These are phyloP conservation scores for Solea senegalensis DNA, from an alignment of 2,113 vertebrate species.

Conservation along the genomic window DNA sequence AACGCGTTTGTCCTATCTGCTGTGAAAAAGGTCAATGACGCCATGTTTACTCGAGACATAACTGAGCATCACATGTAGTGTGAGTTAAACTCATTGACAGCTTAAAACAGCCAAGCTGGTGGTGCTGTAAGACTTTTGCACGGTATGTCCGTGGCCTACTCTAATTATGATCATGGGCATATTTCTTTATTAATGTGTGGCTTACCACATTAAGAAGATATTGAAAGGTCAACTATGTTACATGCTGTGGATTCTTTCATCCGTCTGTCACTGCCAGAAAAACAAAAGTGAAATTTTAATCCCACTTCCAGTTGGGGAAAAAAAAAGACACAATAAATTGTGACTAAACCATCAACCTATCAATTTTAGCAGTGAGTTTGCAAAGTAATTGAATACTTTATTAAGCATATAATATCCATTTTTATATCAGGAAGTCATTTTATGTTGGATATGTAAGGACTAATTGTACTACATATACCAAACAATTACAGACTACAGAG, in stretches of 20 bases:
- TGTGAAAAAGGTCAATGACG: no score
- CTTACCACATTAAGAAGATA: not conserved
- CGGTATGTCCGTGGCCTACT: slow-evolving; percentile 12
- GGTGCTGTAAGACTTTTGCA: no score
- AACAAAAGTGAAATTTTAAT: not conserved
- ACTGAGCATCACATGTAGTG: no score
- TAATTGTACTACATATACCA: slow-evolving; percentile 48
- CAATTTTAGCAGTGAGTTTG: no score
- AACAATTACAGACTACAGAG: slow-evolving; percentile 62
- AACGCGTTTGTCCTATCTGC: no score
- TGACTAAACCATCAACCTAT: no score
- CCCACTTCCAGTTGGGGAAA: not conserved
- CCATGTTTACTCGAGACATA: no score
- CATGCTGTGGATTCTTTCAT: slow-evolving; percentile 28
- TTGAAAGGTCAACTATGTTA: slow-evolving; percentile 53
- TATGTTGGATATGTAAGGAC: not conserved
- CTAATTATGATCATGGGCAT: slow-evolving; percentile 42
- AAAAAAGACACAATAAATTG: slow-evolving; percentile 20
- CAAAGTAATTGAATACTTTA: no score
- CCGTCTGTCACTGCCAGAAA: not conserved
- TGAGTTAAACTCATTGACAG: no score
- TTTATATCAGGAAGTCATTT: no score
- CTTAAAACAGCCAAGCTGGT: no score
- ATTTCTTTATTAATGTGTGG: slow-evolving; percentile 24
- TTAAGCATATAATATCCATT: no score